Base-by-base conservation (phyloP, 2,797 vertebrate genomes). In the Lepus townsendii region DNA sequence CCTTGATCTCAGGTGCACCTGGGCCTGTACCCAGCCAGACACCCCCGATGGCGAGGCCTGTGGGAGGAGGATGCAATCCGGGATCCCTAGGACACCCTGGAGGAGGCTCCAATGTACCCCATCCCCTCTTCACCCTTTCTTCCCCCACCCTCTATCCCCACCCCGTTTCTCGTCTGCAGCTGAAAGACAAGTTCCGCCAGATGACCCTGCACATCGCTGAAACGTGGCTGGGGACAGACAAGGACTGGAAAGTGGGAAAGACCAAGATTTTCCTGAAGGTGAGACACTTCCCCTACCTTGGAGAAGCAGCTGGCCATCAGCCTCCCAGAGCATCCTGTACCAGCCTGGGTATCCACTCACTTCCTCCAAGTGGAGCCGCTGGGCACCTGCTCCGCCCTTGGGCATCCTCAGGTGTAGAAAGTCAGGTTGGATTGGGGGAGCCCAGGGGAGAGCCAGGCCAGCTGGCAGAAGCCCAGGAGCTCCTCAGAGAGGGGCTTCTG, bases 251-350 rank as follows among this genome's bases (percentile, higher is more conserved):
- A 98, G 97, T 98, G 22, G 99, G 99, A 93, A 99, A 98, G 98
- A 99, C 98, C 26, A 99, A 99, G 98, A 98, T 99, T 94, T 99
- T 99, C 97, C 98, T 99, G 30, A 99, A 99, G 99, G 99, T 99
- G 97, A 98, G 98, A 47, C 42, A 47, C 1, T 47, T 47, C 42
- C 42, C 42, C 42, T 47, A 27, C 7, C 3, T 68, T 2, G 10
- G 30, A 24, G 54, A 50, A 9, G 3, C 0, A 7, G 12, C 11
- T 1, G 2, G 68, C 17, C 27, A 12, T 12, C 7, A 19, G 69
- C 14, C 26, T 80, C 65, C 95, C 54, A 26, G 42, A 54, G 38
- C 14, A 0, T 16, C 27, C 57, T 27, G 77, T 50, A 22, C 57
- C 47, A 11, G 32, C 20, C 52, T 20, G 3, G n/a, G 24, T 32